Base-by-base conservation (phyloP, 2,888 invertebrate genomes). In the Macrophya annulata region DNA sequence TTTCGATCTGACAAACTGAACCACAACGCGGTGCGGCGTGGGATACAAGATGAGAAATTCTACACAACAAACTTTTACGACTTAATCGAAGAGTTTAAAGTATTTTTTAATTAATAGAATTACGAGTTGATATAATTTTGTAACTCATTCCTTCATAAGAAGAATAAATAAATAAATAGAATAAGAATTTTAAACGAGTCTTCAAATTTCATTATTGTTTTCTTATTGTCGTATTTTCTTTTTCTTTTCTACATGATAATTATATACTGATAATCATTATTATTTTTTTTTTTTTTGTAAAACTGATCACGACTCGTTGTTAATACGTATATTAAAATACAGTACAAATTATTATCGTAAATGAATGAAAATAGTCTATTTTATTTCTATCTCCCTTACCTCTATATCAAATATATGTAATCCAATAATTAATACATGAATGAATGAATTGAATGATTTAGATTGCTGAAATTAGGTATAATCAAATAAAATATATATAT, bases 301-400 rank as follows among this genome's bases (percentile, higher is more conserved):
- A n/a, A 55, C 25, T n/a, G 17, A 5, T 2, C 10, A 62, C 25
- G 62, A 62, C 62, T 62, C 62, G 62, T 25, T 48, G 2, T 71
- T 40, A 71, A 40, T 37, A 71, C 15, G 37, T 15, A 71, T 37
- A 71, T 37, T 40, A 71, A 71, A 71, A 71, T 25, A 10, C 40
- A 71, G 40, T 71, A 71, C 71, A 40, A 71, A 71, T 71, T 71
- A 15, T 40, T 2, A 65, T 31, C 25, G 15, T 25, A 71, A n/a
- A 31, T 31, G 31, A n/a, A n/a, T 31, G 31, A 62, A 62, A 25
- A 9, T 3, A 9, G n/a, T 62, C 37, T 71, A 6, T 40, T 31
- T 31, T 17, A 40, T 31, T 71, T 71, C n/a, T 37, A 17, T 12
- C 65, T 8, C 31, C 65, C 4, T 65, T 12, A 31, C n/a, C 31